Evolutionary conservation across 92 coral and sea anemone genomes (phyloP), one percentile per base, ranked within the genome.

Genomic region (Heliopora coerulea): DNA sequence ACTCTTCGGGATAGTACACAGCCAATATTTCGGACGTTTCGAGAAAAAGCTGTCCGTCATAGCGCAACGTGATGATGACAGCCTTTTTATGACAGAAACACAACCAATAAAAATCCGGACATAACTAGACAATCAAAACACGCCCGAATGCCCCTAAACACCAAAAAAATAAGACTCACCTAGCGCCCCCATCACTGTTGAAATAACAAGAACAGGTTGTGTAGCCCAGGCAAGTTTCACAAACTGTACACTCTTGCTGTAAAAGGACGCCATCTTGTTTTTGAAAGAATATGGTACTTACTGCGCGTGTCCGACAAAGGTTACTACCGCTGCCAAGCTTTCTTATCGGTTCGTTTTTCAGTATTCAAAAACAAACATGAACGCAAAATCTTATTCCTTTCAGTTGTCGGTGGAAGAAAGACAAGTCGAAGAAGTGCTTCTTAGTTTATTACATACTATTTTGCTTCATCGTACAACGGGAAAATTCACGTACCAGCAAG

Each of bases 381-480:
- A 93, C 78, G 98, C 98, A 19, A 96, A 91, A 70, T 90, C 96
- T 62, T 96, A 93, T 78, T 79, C 88, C 24, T 93, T 93, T 74
- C 96, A 93, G 67, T 65, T 93, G n/a, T 90, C 98, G 18, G 88
- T 93, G 13, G 98, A 93, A 78, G 95, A 87, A 83, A 75, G 84
- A 68, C 98, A 93, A 83, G 82, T 92, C 9, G 98, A 93, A 77
- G 98, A 93, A 54, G 93, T 84, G 14, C 85, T 93, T 14, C 73
- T 93, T 44, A 89, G 96, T 83, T 54, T 93, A 44, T 83, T 93
- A 54, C 98, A 93, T 82, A 90, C 98, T 1, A 83, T 93, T 69
- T 54, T 93, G 56, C 89, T 93, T 69, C 98, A 93, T 78, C 84
- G 98, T 54, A 90, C 96, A 13, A 88, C 91, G 21, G 98, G 98